These are phyloP conservation scores for Acanthurus leucopareius DNA, from an alignment of 2,797 vertebrate species.

Conservation along the genomic window DNA sequence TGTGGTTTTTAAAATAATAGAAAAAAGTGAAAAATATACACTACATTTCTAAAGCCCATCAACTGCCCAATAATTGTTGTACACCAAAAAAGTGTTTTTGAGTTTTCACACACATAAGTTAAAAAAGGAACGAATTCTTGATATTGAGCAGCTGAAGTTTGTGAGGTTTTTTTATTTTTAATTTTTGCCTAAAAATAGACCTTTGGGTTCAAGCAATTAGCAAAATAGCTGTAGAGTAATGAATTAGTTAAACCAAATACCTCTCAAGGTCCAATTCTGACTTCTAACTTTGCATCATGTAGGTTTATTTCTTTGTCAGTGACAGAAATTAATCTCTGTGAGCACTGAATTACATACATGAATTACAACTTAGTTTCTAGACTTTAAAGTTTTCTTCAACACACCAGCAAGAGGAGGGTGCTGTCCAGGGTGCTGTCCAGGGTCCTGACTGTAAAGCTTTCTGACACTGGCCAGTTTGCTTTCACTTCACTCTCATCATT, in stretches of 20 bases:
- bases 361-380: not conserved
- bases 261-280: not conserved
- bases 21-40: not conserved
- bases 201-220: not conserved
- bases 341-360: not conserved
- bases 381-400: not conserved
- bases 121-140: not conserved
- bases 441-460: conserved; percentile 30
- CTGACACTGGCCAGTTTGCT: not conserved
- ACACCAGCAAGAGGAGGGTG: not conserved
- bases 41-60: not conserved
- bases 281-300: too few relatives aligned
- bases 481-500: not conserved
- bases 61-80: not conserved
- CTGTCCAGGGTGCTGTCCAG: conserved; percentile 4
- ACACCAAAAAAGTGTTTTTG: not conserved
- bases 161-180: not conserved
- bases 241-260: not conserved
- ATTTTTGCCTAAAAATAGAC: not conserved
- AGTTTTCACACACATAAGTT: not conserved
- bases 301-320: not conserved
- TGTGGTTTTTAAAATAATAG: not conserved
- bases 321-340: not conserved
- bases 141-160: not conserved
- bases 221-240: not conserved